Base-by-base conservation (phyloP, 2,113 vertebrate species). In the Morone chrysops region DNA sequence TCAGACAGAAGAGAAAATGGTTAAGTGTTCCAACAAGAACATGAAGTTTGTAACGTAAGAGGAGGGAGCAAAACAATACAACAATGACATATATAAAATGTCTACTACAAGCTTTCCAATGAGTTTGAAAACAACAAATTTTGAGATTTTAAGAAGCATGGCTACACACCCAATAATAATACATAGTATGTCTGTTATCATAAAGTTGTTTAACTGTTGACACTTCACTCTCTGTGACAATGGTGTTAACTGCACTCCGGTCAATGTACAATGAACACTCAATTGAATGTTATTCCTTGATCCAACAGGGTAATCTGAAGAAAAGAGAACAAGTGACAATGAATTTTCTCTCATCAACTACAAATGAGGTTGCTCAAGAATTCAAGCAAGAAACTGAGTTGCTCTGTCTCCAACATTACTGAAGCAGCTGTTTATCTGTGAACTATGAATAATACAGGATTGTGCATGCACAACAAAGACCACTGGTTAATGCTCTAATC, bases 331-430 rank as follows among this genome's bases (percentile, higher is more conserved):
- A 54, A 25, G 16, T 47, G 12, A 38, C 8, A 62, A 20, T 48
- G 3, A n/a, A 1, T 22, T 62, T 18, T 36, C 20, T 56, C 16
- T 50, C 31, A 25, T 20, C 5, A 51, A 13, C 53, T 2, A 5
- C 36, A 69, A 48, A 63, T 9, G n/a, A 25, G 25, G 9, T n/a
- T 43, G 2, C 22, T 53, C 38, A 48, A 50, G 22, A 78, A 66
- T 12, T 50, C 6, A 5, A 53, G 51, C 16, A 31, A 66, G 16
- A 83, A 72, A 71, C 57, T 53, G 31, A 75, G 50, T 20, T 38
- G 51, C 45, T 73, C 31, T 38, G 45, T 56, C 41, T 57, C 4
- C n/a, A 25, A 75, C 70, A 38, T 51, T 13, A 51, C 41, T 59
- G 18, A 10, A 53, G 63, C 47, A 14, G 16, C 8, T 59, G 14